Evolutionary conservation across 2,888 invertebrate species (phyloP).

Genomic region (Leucophenga maculata): DNA sequence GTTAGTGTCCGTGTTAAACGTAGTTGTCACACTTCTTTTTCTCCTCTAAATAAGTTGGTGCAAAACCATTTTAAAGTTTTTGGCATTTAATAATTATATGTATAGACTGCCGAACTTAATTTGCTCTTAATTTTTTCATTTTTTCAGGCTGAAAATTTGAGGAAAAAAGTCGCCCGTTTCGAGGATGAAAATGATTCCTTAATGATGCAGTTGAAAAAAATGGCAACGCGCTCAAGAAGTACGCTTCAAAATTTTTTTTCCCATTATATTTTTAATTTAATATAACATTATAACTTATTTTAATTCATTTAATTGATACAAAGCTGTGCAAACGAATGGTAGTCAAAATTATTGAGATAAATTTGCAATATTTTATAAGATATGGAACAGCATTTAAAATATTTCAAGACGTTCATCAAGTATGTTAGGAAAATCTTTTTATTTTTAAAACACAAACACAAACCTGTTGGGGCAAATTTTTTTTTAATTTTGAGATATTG

Average conservation of each 20-base stretch:
- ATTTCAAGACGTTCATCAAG: no score
- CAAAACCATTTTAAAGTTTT: neutral
- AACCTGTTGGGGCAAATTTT: no score
- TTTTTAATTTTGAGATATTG: no score
- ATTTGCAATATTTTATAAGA: no score
- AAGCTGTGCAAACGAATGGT: no score
- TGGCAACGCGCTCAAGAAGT: constrained; percentile 90
- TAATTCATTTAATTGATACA: neutral
- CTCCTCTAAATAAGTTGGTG: constrained; percentile 3
- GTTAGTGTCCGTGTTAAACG: neutral
- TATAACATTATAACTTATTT: constrained; percentile 18
- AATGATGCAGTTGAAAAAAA: constrained; percentile 95
- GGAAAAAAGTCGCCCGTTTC: constrained; percentile 91
- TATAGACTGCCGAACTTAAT: neutral
- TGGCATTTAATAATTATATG: no score
- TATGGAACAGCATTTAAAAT: no score
- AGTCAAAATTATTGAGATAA: no score
- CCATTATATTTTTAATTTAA: no score
- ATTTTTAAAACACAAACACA: no score
- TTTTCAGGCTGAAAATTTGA: constrained; percentile 85
- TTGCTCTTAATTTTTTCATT: constrained; percentile 40
- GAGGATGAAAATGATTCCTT: constrained; percentile 98
- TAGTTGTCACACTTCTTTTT: neutral
- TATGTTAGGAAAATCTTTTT: no score
- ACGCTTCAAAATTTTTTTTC: constrained; percentile 70